Evolutionary conservation across 2,888 invertebrate species (phyloP), one percentile per base, ranked within the genome.

Genomic region (Eugnorisma glareosa): DNA sequence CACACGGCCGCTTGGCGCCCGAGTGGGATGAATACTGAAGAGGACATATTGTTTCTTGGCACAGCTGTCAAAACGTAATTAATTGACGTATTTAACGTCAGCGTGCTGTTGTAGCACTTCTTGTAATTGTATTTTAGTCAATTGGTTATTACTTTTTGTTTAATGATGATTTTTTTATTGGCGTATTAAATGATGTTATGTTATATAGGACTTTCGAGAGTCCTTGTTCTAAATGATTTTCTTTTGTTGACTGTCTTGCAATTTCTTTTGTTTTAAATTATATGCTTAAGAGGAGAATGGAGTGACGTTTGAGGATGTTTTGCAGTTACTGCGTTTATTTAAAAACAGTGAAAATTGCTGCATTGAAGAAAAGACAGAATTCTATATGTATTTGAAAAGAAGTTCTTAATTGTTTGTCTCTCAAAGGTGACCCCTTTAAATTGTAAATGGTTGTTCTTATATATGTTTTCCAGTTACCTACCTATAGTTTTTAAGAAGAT

Each of bases 11-110:
- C 85, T n/a, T 91, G 91, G 18, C 89, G 88, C 70, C 94, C 91
- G 7, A 96, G 91, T 83, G 94, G 94, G 37, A 90, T 88, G 91
- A 94, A 95, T 6, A 96, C 96, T 96, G 93, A 94, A 88, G 90
- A 88, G 89, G 93, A 85, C 94, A 93, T 94, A 78, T 77, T 54
- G 24, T 77, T 69, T 83, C 85, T 89, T 88, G 81, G 73, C 84
- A 67, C 86, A 61, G 67, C 73, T 86, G 83, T 82, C 86, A 84
- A 87, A 86, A 86, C 86, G 88, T 88, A 88, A 85, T 84, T 80
- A 75, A 78, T 75, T 75, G 75, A 79, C 80, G 82, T 66, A 43
- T 69, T 77, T 77, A 67, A 61, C 54, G 81, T 83, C 54, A 67
- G 57, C 31, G 45, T 69, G 28, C 66, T 71, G 59, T 79, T 74